Evolutionary conservation across 2,888 invertebrate genomes (phyloP), one percentile per base, ranked within the genome.

Genomic region (Ganaspis brasiliensis): DNA sequence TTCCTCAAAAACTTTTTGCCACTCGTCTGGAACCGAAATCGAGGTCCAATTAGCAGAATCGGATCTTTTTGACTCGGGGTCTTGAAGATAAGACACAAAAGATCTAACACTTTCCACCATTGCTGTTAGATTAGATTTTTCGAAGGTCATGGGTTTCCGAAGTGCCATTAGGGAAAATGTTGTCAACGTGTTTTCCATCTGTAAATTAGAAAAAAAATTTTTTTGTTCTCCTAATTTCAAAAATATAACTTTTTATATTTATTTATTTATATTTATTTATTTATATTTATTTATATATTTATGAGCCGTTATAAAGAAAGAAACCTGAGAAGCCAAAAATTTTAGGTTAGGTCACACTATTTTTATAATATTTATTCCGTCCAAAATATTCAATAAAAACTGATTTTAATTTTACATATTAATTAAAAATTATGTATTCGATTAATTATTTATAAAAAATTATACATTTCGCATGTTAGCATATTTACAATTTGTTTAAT

Each of bases 81-180:
- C 79, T 16, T 85, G 75, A 72, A 89, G 70, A 74, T 86, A 90
- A 77, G 78, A 63, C 19, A 86, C 67, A 14, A 90, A 83, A 26
- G 74, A 52, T 49, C 80, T 86, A 10, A 86, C 79, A 63, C 80
- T 87, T 35, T 74, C 82, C 16, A 89, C 79, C 14, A 84, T 59
- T 2, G 88, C 85, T 1, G 90, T 90, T 10, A 90, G 59, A 57
- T 90, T 90, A 21, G 89, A 80, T 79, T 78, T 84, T 71, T 89
- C 84, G 19, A 87, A 80, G 19, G 59, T 26, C 0, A 89, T 79
- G 1, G 85, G 78, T 56, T 84, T 83, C 8, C 74, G 78, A 9
- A 88, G 57, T 35, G 83, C 86, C 84, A 87, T 86, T 16, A 35
- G 80, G 35, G 88, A 78, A 14, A 89, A 85, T n/a, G 88, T 87